Evolutionary conservation across 2,797 vertebrate genomes (phyloP), one percentile per base, ranked within the genome.

Genomic region (Phrynocephalus guinanensis): DNA sequence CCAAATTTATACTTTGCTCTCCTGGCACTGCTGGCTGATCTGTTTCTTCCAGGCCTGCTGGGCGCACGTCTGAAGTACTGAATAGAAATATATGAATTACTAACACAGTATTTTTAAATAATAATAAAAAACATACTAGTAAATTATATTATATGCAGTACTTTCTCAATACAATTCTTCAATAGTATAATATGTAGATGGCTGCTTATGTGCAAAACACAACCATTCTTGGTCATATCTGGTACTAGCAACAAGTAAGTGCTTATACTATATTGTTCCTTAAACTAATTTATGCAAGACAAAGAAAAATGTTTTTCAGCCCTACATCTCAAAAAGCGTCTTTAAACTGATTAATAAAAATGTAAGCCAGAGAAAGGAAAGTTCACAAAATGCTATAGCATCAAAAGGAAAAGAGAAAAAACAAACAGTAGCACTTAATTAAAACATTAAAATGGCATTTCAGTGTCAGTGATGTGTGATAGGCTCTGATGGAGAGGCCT

Each of bases 1-100:
- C 99, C 92, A 98, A 95, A 88, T 93, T 97, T 91, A 98, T 94
- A 95, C 96, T 97, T 95, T 98, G 98, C 77, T 99, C 98, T 95
- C 97, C 97, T 93, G 97, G 95, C 82, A 98, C 91, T 1, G 97
- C 96, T 0, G 97, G 97, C 87, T 98, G 95, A 92, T 99, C 99
- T 1, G 96, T 93, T 79, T 99, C 98, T 68, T 99, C 99, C 95
- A 99, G 95, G 90, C 97, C 97, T 93, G 96, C 91, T 94, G 97
- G 92, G 92, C 96, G 95, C 77, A 95, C 94, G 94, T 99, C 98
- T 93, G 98, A 96, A 95, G 97, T 93, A 91, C 98, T 98, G 94
- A 75, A 93, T 88, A 91, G 87, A 92, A 38, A 93, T 92, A 92
- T 20, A 89, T 82, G 0, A 0, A 0, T 71, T 68, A 33, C 80